Conservation (phyloP, 2,113 vertebrate species). For the Delphinus delphis region DNA sequence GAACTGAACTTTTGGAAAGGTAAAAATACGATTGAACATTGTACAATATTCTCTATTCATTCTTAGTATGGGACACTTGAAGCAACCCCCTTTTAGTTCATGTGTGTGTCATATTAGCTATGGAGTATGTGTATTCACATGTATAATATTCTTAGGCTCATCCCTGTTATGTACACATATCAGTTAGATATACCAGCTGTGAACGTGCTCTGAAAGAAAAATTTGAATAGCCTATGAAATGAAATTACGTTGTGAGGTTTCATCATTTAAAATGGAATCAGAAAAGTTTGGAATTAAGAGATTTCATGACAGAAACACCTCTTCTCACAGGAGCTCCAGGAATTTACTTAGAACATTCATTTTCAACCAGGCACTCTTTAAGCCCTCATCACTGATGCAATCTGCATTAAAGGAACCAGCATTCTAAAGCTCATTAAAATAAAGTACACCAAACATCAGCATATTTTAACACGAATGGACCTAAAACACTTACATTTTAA, state of each 20-base stretch:
- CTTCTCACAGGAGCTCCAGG: not conserved
- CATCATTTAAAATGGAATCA: not conserved
- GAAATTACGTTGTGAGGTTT: not conserved
- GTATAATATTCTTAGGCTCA: not conserved
- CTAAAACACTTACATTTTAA: conserved; percentile 3
- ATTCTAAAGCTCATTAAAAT: not conserved
- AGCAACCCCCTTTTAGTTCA: not conserved
- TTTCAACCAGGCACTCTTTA: not conserved
- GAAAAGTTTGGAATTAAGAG: not conserved
- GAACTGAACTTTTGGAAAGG: not conserved
- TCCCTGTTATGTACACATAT: not conserved
- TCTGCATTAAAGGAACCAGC: not conserved
- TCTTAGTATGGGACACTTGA: not conserved
- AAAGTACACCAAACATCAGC: not conserved
- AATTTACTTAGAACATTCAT: not conserved
- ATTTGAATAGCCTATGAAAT: not conserved
- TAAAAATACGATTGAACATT: not conserved
- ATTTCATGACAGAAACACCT: not conserved
- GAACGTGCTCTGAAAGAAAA: not conserved
- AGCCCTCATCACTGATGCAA: not conserved
- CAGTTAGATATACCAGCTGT: not conserved
- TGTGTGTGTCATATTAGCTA: not conserved
- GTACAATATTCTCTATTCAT: not conserved
- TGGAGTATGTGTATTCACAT: not conserved
- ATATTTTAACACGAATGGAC: not conserved